Evolutionary conservation across 2,113 vertebrate genomes (phyloP), one percentile per base, ranked within the genome.

Genomic region (Oryzias woworae): DNA sequence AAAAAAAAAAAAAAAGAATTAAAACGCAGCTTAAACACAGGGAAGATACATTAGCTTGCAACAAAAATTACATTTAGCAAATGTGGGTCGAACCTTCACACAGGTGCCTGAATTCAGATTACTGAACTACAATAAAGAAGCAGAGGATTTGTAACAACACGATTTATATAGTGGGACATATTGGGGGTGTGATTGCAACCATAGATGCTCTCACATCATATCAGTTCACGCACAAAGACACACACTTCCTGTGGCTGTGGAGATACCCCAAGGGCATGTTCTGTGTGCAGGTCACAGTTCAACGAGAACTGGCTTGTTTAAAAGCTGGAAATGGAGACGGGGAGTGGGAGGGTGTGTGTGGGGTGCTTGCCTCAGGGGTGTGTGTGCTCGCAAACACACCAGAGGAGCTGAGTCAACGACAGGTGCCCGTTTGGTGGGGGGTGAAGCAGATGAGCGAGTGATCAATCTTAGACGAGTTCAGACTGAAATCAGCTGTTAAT

Each of bases 281-380:
- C 80, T 85, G 80, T 72, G 69, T 58, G 68, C 84, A 80, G 89
- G 86, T 87, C 78, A 85, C 69, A 89, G 90, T 89, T 88, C 88
- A 91, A 83, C 87, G 82, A 88, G 71, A 80, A 13, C 42, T 59
- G 4, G 70, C 87, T 84, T 89, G 90, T 64, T 83, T 86, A 78
- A 92, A 88, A 86, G 68, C 80, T 56, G 78, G 58, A 89, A 82
- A 69, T 70, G 24, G 80, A 69, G 73, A 73, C 15, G 44, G 44
- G 44, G 57, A 41, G 71, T 77, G 62, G 66, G 49, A 55, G 69
- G 46, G 62, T 61, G 62, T 46, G 45, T 46, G 45, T 46, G 45
- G 16, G 74, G 61, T 17, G 43, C 31, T 44, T 56, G 66, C 51
- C 57, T 53, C 61, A 54, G 57, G 44, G 71, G 62, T 69, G 66